phyloP scores from a whole-genome alignment of 2,888 invertebrate genomes.

The Mamestra brassicae region DNA sequence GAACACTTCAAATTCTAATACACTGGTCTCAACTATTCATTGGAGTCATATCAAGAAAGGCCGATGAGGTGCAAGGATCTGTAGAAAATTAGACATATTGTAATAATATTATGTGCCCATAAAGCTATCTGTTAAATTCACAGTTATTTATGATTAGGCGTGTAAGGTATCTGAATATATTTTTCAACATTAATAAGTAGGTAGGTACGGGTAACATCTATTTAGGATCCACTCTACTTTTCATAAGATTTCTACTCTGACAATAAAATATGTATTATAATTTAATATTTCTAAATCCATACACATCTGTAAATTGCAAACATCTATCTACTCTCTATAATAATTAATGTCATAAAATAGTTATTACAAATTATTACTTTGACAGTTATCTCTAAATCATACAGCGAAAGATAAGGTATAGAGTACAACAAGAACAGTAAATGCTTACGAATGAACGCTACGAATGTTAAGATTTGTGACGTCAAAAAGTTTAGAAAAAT shows the following conservation, averaged over 20 bases:
- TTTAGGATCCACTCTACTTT: conserved; percentile 69
- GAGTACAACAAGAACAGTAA: conserved; percentile 83
- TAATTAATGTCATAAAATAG: conserved; percentile 75
- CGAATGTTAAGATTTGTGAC: conserved; percentile 79
- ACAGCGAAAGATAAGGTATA: conserved; percentile 70
- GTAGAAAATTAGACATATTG: conserved; percentile 67
- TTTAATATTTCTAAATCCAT: conserved; percentile 75
- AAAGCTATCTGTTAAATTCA: conserved; percentile 66
- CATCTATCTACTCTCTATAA: conserved; percentile 83
- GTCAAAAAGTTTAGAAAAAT: conserved; percentile 90
- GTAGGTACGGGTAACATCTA: conserved; percentile 61
- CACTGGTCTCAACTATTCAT: conserved; percentile 84
- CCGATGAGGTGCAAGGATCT: conserved; percentile 66
- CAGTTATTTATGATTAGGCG: conserved; percentile 58
- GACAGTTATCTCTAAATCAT: conserved; percentile 68
- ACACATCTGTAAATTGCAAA: conserved; percentile 78
- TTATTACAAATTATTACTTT: conserved; percentile 68
- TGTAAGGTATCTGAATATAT: conserved; percentile 59
- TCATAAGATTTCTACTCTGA: conserved; percentile 83
- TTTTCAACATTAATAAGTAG: conserved; percentile 40
- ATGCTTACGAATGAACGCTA: conserved; percentile 84
- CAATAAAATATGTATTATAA: conserved; percentile 77
- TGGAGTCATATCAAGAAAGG: conserved; percentile 74
- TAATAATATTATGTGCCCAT: conserved; percentile 54
- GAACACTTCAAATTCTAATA: conserved; percentile 88